These are phyloP conservation scores for Ptycholaimellus sp. DNA, from an alignment of 2,888 invertebrate genomes.

Conservation along the genomic window DNA sequence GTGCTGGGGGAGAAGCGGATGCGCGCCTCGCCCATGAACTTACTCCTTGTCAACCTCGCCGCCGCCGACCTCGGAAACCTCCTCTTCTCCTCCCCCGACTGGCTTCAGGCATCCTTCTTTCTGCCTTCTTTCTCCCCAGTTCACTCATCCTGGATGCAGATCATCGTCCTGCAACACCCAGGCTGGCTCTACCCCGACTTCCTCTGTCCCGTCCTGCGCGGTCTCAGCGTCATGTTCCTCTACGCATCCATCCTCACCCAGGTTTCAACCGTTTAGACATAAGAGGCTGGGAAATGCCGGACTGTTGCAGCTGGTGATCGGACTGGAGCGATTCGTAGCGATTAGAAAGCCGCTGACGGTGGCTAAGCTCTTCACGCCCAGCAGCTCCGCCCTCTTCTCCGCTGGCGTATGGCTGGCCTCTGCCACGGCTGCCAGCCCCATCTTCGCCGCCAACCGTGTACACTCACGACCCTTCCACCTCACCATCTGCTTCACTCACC, in stretches of 20 bases:
- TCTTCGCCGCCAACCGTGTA: no score
- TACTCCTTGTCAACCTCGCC: conserved; percentile 14
- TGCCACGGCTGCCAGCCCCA: background rate
- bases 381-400: conserved; percentile 8
- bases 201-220: conserved; percentile 27
- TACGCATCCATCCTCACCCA: conserved; percentile 30
- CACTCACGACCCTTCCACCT: no score
- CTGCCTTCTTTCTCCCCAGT: no score
- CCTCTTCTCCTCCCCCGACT: conserved; percentile 13
- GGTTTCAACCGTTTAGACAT: conserved; percentile 10
- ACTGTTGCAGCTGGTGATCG: conserved; percentile 17
- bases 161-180: no score
- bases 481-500: no score
- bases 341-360: conserved; percentile 15
- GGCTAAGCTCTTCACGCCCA: conserved; percentile 12
- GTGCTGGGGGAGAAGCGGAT: background rate
- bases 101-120: conserved; percentile 7
- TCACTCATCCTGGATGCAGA: conserved; percentile 9
- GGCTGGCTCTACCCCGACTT: conserved; percentile 13
- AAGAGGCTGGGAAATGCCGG: no score
- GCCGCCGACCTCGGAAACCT: conserved; percentile 14
- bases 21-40: conserved; percentile 11
- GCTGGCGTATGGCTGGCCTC: background rate
- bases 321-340: conserved; percentile 15
- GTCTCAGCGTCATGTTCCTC: conserved; percentile 26